Conservation (phyloP, 2,888 invertebrate species). For the Rhimphoctona megacephalus region DNA sequence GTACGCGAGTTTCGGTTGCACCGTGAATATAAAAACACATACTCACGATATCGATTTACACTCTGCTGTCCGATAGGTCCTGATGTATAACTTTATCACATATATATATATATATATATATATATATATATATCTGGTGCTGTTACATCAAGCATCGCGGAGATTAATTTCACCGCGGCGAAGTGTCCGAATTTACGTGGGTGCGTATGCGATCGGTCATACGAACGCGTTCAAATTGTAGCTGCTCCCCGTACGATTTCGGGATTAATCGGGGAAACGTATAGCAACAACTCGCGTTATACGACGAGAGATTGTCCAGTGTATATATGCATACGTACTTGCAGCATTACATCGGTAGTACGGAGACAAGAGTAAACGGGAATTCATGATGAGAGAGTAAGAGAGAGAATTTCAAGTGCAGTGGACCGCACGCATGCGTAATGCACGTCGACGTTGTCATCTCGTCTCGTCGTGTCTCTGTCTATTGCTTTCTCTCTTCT, state of each 20-base stretch:
- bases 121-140: conserved; percentile 5
- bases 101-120: background rate
- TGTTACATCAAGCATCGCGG: conserved; percentile 65
- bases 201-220: conserved; percentile 51
- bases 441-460: conserved; percentile 46
- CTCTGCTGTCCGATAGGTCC: conserved; percentile 48
- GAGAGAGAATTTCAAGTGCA: conserved; percentile 63
- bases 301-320: conserved; percentile 41
- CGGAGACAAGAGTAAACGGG: conserved; percentile 38
- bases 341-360: conserved; percentile 36
- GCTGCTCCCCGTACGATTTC: conserved; percentile 56
- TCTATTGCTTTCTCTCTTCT: conserved; percentile 1
- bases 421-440: conserved; percentile 55
- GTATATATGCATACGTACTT: conserved; percentile 37
- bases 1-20: conserved; percentile 40
- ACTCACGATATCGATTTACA: conserved; percentile 61
- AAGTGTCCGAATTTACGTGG: conserved; percentile 62
- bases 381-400: conserved; percentile 49
- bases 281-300: conserved; percentile 41
- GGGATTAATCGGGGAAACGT: conserved; percentile 65
- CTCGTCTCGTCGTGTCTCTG: conserved; percentile 41
- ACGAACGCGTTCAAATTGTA: conserved; percentile 52
- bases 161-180: conserved; percentile 67
- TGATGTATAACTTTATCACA: conserved; percentile 27
- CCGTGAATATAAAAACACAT: conserved; percentile 33